Evolutionary conservation across 2,113 vertebrate species (phyloP).

Genomic region (Hyperopisus bebe): DNA sequence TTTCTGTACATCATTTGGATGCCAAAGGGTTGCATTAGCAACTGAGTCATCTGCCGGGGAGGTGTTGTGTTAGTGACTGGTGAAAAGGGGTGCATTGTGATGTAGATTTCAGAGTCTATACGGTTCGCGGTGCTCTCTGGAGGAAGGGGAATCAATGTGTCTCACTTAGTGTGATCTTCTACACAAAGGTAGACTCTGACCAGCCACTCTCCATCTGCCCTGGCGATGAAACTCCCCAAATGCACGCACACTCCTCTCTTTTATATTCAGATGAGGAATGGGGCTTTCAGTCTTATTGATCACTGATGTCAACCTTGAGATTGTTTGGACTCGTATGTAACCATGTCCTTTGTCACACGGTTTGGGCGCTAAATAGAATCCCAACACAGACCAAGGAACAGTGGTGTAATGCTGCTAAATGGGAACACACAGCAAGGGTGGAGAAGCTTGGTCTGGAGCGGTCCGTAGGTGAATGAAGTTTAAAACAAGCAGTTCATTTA

Average conservation of each 20-base stretch:
- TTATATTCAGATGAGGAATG: background rate
- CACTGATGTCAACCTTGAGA: background rate
- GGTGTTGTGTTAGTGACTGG: background rate
- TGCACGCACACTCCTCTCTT: background rate
- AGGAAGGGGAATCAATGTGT: background rate
- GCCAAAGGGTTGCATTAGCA: conserved; percentile 18
- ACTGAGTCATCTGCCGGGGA: background rate
- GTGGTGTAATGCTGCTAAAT: background rate
- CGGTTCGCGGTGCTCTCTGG: background rate
- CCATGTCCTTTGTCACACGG: background rate
- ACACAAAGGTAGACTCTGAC: background rate
- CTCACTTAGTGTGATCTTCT: background rate
- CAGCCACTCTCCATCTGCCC: background rate
- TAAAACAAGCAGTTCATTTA: background rate
- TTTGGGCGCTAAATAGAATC: background rate
- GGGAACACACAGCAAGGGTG: too few relatives aligned
- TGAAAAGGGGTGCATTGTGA: background rate
- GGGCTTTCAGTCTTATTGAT: background rate
- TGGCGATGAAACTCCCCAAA: background rate
- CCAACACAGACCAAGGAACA: background rate
- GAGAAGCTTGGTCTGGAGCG: background rate
- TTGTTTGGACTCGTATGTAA: background rate
- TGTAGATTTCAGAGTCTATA: conserved; percentile 11
- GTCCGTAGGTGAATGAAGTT: background rate
- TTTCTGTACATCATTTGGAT: background rate